Evolutionary conservation across 2,888 invertebrate genomes (phyloP), one percentile per base, ranked within the genome.

Genomic region (Cephus spinipes): DNA sequence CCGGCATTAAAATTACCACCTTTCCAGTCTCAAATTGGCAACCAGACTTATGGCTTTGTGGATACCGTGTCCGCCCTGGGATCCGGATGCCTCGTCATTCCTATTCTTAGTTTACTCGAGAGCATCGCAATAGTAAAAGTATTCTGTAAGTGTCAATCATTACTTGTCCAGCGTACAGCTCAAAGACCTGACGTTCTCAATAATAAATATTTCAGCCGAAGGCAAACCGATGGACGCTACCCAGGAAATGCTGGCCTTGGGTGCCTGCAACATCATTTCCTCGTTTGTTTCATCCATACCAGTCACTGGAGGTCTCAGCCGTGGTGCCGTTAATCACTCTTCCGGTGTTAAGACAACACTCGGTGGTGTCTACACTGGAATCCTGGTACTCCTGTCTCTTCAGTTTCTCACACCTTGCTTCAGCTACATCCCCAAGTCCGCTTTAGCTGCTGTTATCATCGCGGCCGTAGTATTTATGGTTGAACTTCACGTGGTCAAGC

Each of bases 121-220:
- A 94, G 94, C 83, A 94, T 96, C 80, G 95, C 96, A 4, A 93
- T 96, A 74, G 95, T 95, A 69, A 95, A 95, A 93, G 95, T 95
- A 31, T 95, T 95, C 89, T 92, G 94, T 94, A 90, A 93, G 93
- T 89, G 73, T 11, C 69, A 40, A 71, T 4, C 12, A 12, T 71
- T 33, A 15, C 31, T 15, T 2, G 12, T 15, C 2, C 23, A 55
- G 9, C 23, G 2, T 9, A 23, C 6, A 55, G 23, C 55, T 23
- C 1, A 55, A 23, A 55, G 4, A 55, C 6, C 23, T 23, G 23
- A 55, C 23, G 23, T 55, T 55, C 2, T 23, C 55, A 23, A 23
- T 55, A 15, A 55, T 55, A 9, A 55, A 55, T 23, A 23, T 87
- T 91, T 36, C 85, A 94, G 94, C 94, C 77, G 93, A 94, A 77